phyloP scores from a whole-genome alignment of 2,797 vertebrate genomes.

The Chaetodon trifasciatus region DNA sequence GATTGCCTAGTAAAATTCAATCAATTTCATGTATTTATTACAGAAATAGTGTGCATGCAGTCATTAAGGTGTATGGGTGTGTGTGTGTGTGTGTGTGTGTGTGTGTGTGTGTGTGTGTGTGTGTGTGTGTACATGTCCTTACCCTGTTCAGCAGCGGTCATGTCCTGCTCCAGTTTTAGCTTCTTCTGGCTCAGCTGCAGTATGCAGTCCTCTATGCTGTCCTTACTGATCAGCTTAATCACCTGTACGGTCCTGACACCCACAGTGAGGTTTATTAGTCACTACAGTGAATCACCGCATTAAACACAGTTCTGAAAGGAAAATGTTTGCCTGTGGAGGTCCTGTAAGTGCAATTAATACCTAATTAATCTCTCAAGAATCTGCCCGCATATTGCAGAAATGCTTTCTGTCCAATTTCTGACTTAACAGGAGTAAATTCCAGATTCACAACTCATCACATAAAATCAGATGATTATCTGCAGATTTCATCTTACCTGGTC shows the following conservation, averaged over 20 bases:
- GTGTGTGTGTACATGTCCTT: conserved; percentile 44
- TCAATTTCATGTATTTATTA: not conserved
- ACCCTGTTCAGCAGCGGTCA: conserved; percentile 93
- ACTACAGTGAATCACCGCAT: not conserved
- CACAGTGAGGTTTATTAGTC: conserved; percentile 5
- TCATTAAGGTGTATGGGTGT: not conserved
- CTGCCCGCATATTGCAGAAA: not conserved
- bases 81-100: not conserved
- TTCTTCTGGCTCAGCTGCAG: conserved; percentile 94
- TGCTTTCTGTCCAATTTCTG: not conserved
- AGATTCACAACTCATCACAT: not conserved
- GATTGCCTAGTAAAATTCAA: not conserved
- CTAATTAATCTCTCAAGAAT: not conserved
- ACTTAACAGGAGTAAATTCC: not conserved
- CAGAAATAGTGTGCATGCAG: not conserved
- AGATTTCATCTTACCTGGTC: conserved; percentile 87
- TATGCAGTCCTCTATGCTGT: conserved; percentile 95
- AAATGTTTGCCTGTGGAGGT: not conserved
- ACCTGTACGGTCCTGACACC: conserved; percentile 86
- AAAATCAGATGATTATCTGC: not conserved
- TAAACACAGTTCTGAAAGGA: not conserved
- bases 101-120: too few species aligned
- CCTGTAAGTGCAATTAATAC: not conserved
- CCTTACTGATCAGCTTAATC: conserved; percentile 93
- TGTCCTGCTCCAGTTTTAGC: conserved; percentile 95